phyloP scores from a whole-genome alignment of 2,797 vertebrate genomes.

The Sebastes aleutianus region DNA sequence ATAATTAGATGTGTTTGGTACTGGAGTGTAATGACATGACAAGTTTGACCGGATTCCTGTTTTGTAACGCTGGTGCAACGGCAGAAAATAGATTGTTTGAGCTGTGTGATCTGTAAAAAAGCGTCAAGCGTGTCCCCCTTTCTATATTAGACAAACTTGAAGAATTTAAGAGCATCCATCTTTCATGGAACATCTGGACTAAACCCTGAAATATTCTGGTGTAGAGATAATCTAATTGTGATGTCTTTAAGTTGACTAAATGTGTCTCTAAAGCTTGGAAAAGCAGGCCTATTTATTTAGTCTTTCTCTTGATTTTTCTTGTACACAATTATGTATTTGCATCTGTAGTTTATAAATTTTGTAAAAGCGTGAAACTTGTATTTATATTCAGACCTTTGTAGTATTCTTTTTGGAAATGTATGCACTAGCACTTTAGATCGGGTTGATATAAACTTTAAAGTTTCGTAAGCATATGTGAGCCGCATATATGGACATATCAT shows the following conservation, averaged over 20 bases:
- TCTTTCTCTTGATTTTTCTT: neutral
- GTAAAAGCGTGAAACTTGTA: neutral
- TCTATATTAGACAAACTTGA: neutral
- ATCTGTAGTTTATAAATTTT: neutral
- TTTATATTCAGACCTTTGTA: neutral
- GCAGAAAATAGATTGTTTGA: neutral
- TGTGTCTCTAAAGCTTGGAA: neutral
- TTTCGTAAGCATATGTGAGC: neutral
- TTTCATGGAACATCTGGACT: neutral
- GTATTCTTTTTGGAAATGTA: neutral
- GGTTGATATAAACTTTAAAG: neutral
- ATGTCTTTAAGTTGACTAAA: neutral
- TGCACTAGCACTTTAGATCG: neutral
- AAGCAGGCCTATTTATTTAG: neutral
- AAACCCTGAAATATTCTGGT: neutral
- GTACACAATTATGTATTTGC: neutral
- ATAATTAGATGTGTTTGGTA: neutral
- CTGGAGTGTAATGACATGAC: neutral
- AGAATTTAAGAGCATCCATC: neutral
- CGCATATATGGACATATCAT: neutral
- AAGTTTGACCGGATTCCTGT: neutral
- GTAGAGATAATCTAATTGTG: neutral
- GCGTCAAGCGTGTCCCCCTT: neutral
- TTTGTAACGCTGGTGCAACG: neutral
- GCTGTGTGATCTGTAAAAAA: neutral